Evolutionary conservation across 2,797 vertebrate genomes (phyloP), one percentile per base, ranked within the genome.

Genomic region (Rhinogobio ventralis): DNA sequence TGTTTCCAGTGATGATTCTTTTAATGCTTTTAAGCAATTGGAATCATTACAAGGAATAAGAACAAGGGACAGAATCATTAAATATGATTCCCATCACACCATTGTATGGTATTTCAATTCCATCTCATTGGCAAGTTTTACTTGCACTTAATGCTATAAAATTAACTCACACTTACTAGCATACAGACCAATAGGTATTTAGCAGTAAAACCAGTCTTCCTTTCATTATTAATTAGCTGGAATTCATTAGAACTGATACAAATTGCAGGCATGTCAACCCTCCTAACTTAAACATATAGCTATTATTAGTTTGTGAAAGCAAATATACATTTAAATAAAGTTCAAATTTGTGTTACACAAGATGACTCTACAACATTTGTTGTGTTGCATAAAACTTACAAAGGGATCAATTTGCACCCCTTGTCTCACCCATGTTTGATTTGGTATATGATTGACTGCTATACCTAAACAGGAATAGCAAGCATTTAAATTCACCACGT

Each of bases 401-500:
- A n/a, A 81, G 46, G 9, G 69, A 80, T 57, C 75, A 85, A 66
- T 75, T 17, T 66, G 6, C 60, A 66, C 42, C 28, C 55, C 25
- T 66, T 46, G 9, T 64, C 57, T 51, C 23, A 67, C 39, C 46
- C 49, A 20, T 9, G 2, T 64, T 53, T 46, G 79, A 71, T 39
- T 49, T 5, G 45, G 81, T 67, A 10, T 42, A 51, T 42, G 33
- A 69, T 83, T 77, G 75, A 83, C 55, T 76, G 75, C 23, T 67
- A 57, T 57, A 79, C 69, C 79, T 83, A 79, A 71, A 57, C 62
- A 81, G 33, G 46, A 72, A 66, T 69, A 49, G 42, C 28, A n/a
- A 81, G 28, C 69, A 76, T 87, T 87, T 85, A 85, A 85, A 28
- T 55, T 77, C 25, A 6, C 45, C 53, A 66, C 60, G 30, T 87